Base-by-base conservation (phyloP, 2,113 vertebrate species). In the Poecile atricapillus region DNA sequence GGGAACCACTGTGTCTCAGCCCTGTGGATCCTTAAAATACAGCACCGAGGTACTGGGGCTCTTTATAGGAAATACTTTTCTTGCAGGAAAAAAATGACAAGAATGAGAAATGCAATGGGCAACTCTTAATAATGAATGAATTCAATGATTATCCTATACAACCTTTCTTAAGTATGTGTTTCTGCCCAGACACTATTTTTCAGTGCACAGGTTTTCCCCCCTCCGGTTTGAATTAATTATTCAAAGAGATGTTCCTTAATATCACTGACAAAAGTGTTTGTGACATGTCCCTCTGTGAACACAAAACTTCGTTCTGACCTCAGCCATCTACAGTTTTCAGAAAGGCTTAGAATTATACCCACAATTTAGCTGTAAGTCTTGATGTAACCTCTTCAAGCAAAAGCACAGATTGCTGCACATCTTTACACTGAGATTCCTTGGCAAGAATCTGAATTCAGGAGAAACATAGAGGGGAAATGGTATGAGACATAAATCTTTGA, bases 141-240 rank as follows among this genome's bases (percentile, higher is more conserved):
- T 46, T 83, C 15, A 33, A 10, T n/a, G 7, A 27, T 77, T 84
- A 49, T 67, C 39, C 13, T 53, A 41, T 12, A 30, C 9, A 73
- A 67, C 10, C 7, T 78, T 82, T 82, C 46, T 19, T 3, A 46
- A 91, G 70, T 56, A 73, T 25, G 5, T 37, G 43, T 68, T 91
- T 83, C 64, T 84, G 43, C 52, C 19, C 2, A 4, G 43, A 56
- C 5, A 9, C 8, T 56, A 13, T 47, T 70, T 71, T 86, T 71
- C 62, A 24, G 19, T 33, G 5, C 35, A 15, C 3, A 21, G 7
- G 4, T 33, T 33, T 20, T 4, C 4, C 9, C 4, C 10, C 4
- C 5, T 8, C 2, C 3, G 5, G 10, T 53, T 70, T 21, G 25
- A 80, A 73, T 80, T 28, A 78, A 63, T 53, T 56, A 47, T 65